Evolutionary conservation across 2,797 vertebrate species (phyloP).

Genomic region (Petrocephalus schoutedeni): DNA sequence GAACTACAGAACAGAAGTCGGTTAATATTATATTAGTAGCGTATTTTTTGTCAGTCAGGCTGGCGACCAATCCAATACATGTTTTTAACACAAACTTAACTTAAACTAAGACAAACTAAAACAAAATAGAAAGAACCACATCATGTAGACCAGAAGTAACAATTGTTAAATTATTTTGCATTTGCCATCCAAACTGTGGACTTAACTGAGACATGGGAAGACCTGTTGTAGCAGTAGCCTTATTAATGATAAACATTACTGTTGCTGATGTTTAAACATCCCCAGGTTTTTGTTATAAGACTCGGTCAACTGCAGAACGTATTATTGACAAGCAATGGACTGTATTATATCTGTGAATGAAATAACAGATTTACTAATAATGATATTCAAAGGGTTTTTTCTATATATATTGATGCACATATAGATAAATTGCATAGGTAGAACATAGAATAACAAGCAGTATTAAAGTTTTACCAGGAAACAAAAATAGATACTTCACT

Average conservation of each 20-base stretch:
- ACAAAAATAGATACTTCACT: not conserved
- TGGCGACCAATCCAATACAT: not conserved
- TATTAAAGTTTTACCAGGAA: not conserved
- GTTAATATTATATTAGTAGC: not conserved
- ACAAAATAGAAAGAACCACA: not conserved
- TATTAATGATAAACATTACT: not conserved
- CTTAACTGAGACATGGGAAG: not conserved
- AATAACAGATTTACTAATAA: not conserved
- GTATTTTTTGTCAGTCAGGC: not conserved
- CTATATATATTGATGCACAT: not conserved
- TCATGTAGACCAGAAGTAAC: not conserved
- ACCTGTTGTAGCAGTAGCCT: not conserved
- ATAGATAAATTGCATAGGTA: not conserved
- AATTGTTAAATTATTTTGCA: not conserved
- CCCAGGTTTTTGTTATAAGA: not conserved
- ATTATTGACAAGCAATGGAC: not conserved
- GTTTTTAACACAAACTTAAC: not conserved
- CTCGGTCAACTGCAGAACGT: not conserved
- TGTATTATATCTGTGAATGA: not conserved
- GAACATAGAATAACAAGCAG: not conserved
- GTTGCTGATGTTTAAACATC: not conserved
- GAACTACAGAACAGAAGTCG: conserved; percentile 58
- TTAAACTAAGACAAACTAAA: not conserved
- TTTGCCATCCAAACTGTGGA: not conserved
- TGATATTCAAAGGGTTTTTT: not conserved